Evolutionary conservation across 1,140 invertebrate species (phyloP), one percentile per base, ranked within the genome.

Genomic region (Triops cancriformis): DNA sequence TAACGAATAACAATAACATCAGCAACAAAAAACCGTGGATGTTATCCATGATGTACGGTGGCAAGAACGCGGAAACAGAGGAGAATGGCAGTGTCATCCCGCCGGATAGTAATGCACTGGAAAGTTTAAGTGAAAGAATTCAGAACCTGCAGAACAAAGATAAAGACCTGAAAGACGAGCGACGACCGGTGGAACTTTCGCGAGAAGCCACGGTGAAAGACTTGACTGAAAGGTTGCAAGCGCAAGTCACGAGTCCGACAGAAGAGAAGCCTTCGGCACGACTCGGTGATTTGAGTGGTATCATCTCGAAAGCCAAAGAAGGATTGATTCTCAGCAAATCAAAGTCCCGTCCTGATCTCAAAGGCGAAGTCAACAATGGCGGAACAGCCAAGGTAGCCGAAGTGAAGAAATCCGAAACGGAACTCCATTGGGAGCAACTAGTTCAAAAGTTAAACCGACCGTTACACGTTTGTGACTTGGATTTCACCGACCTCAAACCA

Each of bases 361-460:
- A 91, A 51, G 28, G 75, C 43, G 77, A 78, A 23, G 64, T 31
- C 41, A 80, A 79, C 80, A 82, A 80, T 64, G 76, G 73, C 45
- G 79, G 73, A 75, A 80, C 23, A 64, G 42, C 41, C 5, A 43
- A 28, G n/a, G 45, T 27, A n/a, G 75, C 42, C 51, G 93, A 95
- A 82, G 85, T 89, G 1, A 94, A 94, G 85, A 94, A 95, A 84
- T 94, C 94, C 0, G 95, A 97, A 85, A 96, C 93, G 82, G 95
- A 98, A 82, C 85, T 97, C 0, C 93, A 96, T 81, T 99, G 97
- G 97, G 96, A 98, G 82, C 93, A 95, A 81, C 85, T 97, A 77
- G 90, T 94, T 27, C 90, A 91, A 41, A 91, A 90, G 79, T 85
- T 96, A 76, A 91, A 92, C 77, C 86, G 96, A 80, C 91, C 94